Evolutionary conservation across 2,888 invertebrate genomes (phyloP).

Genomic region (Caenorhabditis sp.): DNA sequence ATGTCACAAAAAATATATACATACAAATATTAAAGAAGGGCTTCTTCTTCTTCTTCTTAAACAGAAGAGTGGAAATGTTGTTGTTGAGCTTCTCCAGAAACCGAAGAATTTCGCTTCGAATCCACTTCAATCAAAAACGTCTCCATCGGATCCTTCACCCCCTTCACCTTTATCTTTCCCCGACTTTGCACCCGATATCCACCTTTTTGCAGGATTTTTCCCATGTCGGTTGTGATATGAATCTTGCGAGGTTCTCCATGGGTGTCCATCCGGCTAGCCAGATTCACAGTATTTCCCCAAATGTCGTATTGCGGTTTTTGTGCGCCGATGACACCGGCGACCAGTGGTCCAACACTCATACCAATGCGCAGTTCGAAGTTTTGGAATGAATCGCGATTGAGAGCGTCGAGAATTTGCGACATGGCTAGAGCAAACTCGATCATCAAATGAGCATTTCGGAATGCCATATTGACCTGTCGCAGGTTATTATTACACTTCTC

Average conservation of each 20-base stretch:
- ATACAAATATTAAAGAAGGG: neutral
- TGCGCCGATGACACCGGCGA: constrained; percentile 94
- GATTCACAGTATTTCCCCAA: constrained; percentile 98
- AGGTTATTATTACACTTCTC: constrained; percentile 32
- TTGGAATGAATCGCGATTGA: constrained; percentile 95
- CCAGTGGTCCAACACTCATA: constrained; percentile 87
- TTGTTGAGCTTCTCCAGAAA: constrained; percentile 34
- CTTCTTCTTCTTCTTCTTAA: neutral
- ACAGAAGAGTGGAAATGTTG: constrained; percentile 4
- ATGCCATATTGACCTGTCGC: constrained; percentile 38
- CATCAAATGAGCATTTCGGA: constrained; percentile 81
- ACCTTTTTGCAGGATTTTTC: constrained; percentile 83
- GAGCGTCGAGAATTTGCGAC: constrained; percentile 89
- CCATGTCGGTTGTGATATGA: constrained; percentile 82
- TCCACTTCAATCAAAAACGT: constrained; percentile 65
- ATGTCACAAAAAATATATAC: neutral
- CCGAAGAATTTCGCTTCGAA: constrained; percentile 59
- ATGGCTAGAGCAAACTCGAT: constrained; percentile 93
- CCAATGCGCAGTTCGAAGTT: constrained; percentile 92
- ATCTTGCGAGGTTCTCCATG: constrained; percentile 84
- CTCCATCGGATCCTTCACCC: constrained; percentile 73
- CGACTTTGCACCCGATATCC: constrained; percentile 89
- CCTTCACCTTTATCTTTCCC: constrained; percentile 91
- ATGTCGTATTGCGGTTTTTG: constrained; percentile 98
- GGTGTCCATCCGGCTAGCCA: constrained; percentile 95